Evolutionary conservation across 2,797 vertebrate genomes (phyloP).

Genomic region (Anguilla marmorata): DNA sequence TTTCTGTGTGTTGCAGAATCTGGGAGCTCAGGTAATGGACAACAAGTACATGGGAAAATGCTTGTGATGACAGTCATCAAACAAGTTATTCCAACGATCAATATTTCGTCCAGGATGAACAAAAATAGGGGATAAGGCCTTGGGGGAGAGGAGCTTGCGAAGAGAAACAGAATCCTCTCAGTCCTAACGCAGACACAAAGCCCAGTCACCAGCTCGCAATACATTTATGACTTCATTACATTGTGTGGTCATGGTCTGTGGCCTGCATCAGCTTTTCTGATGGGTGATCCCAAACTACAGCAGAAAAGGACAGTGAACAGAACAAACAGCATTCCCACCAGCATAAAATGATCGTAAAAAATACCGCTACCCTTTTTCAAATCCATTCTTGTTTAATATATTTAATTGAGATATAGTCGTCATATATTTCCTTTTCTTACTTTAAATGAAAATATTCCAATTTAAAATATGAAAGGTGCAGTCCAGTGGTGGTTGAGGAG

Average conservation of each 20-base stretch:
- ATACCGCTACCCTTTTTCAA: background rate
- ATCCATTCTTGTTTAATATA: background rate
- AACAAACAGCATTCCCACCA: background rate
- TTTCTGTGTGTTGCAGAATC: background rate
- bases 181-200: background rate
- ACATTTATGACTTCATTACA: background rate
- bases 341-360: background rate
- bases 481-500: too few relatives aligned
- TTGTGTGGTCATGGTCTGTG: background rate
- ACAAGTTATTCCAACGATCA: background rate
- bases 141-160: background rate
- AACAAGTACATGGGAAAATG: background rate
- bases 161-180: background rate
- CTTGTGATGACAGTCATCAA: background rate
- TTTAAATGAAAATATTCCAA: background rate
- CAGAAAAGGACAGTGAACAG: background rate
- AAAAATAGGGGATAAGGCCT: background rate
- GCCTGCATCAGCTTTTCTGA: background rate
- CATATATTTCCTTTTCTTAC: background rate
- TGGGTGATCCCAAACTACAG: background rate
- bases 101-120: background rate
- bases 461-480: too few relatives aligned
- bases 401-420: background rate
- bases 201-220: background rate
- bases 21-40: background rate